A percentile compares a stretch with the other conserved stretches of the same genome.
phyloP scores from a whole-genome alignment of 1,140 invertebrate species.

The Ceratoteleas bidentatus region DNA sequence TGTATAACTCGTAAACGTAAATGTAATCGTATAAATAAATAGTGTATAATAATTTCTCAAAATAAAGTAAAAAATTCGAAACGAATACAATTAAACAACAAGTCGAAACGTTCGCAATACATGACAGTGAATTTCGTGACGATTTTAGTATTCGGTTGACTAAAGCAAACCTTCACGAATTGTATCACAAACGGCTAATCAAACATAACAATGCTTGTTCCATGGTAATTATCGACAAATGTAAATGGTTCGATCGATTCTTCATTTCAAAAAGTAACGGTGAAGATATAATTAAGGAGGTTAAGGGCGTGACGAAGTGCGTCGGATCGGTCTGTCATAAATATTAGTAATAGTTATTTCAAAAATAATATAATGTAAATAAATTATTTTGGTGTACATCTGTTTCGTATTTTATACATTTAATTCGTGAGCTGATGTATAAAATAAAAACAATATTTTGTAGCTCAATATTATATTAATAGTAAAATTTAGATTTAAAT shows the following conservation, averaged over 20 bases:
- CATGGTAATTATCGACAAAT: constrained; percentile 39
- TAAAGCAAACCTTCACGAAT: constrained; percentile 69
- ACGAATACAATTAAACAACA: constrained; percentile 46
- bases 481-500: too few relatives aligned
- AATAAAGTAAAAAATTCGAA: constrained; percentile 40
- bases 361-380: too few relatives aligned
- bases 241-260: neutral
- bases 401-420: too few relatives aligned
- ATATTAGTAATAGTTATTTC: too few relatives aligned
- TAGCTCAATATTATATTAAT: too few relatives aligned
- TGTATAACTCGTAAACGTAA: constrained; percentile 10
- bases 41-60: neutral
- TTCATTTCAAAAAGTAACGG: constrained; percentile 8
- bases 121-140: constrained; percentile 22
- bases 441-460: too few relatives aligned
- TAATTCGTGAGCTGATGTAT: too few relatives aligned
- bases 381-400: too few relatives aligned
- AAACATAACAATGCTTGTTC: constrained; percentile 72
- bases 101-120: constrained; percentile 32
- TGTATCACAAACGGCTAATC: constrained; percentile 70
- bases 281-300: neutral
- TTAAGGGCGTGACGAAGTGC: neutral
- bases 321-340: neutral
- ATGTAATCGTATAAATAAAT: constrained; percentile 42
- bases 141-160: constrained; percentile 35